Conservation (phyloP, 2,797 vertebrate genomes). For the Saguinus oedipus region DNA sequence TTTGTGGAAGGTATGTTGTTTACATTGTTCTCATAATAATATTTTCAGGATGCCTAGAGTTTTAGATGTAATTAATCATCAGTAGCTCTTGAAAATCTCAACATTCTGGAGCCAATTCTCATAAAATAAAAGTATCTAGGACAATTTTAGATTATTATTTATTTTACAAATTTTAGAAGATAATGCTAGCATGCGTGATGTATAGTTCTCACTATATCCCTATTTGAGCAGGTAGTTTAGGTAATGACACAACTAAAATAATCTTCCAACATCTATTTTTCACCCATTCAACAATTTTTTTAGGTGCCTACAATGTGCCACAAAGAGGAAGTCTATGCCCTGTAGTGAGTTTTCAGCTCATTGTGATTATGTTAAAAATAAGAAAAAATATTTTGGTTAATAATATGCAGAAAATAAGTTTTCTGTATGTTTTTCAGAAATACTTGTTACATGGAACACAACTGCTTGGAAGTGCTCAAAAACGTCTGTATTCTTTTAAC, state of each 20-base stretch:
- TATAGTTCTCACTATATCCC: background rate
- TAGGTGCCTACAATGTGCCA: background rate
- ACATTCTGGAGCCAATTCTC: background rate
- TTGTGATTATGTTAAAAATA: background rate
- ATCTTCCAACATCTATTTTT: background rate
- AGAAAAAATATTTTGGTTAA: background rate
- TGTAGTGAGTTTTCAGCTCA: background rate
- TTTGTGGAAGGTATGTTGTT: background rate
- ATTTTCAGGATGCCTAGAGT: background rate
- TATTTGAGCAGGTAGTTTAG: conserved; percentile 5
- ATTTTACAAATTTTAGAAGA: conserved; percentile 21
- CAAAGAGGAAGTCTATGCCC: background rate
- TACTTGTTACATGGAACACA: background rate
- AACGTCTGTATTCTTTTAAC: background rate
- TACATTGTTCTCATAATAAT: background rate
- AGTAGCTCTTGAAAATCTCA: background rate
- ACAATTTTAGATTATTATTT: background rate
- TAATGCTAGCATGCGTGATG: background rate
- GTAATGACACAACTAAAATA: background rate
- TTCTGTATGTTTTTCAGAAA: conserved; percentile 3
- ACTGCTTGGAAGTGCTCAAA: background rate
- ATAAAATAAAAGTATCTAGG: background rate
- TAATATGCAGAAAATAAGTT: background rate
- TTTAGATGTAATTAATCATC: background rate
- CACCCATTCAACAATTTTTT: background rate